Percentiles rank a stretch among this genome's conserved stretches.
phyloP scores from a whole-genome alignment of 2,888 invertebrate genomes.

The Apotomis capreana region DNA sequence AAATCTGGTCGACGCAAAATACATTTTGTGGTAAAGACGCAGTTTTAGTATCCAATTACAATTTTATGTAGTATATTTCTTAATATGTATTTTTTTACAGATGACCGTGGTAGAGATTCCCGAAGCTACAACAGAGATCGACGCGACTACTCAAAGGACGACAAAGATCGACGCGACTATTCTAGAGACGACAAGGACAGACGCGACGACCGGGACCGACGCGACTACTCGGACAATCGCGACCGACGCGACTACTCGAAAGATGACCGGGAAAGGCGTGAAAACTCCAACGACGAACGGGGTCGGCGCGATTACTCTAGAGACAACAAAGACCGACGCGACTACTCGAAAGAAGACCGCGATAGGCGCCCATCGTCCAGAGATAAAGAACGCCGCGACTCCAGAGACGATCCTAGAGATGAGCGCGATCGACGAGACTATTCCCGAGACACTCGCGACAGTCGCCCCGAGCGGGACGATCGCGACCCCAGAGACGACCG shows the following conservation, averaged over 20 bases:
- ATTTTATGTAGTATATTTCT: neutral
- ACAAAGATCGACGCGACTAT: slow-evolving; percentile 52
- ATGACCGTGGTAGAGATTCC: slow-evolving; percentile 67
- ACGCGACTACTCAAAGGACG: slow-evolving; percentile 50
- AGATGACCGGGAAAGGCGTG: slow-evolving; percentile 56
- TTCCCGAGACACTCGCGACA: slow-evolving; percentile 45
- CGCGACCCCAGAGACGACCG: slow-evolving; percentile 42
- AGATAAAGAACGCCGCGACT: slow-evolving; percentile 26
- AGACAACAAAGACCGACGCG: slow-evolving; percentile 51
- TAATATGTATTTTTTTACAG: slow-evolving; percentile 33
- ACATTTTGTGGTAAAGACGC: too few relatives aligned
- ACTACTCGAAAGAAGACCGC: slow-evolving; percentile 41
- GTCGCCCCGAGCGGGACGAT: slow-evolving; percentile 45
- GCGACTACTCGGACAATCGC: slow-evolving; percentile 47
- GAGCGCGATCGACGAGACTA: slow-evolving; percentile 45
- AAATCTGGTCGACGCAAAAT: too few relatives aligned
- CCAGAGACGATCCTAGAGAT: slow-evolving; percentile 43
- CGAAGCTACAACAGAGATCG: slow-evolving; percentile 65
- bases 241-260: slow-evolving; percentile 48
- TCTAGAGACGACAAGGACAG: slow-evolving; percentile 51
- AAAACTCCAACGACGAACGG: slow-evolving; percentile 53
- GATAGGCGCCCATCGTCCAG: slow-evolving; percentile 43
- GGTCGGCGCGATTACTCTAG: slow-evolving; percentile 54
- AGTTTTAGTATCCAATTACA: too few relatives aligned
- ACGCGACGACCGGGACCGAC: slow-evolving; percentile 53